Percentiles rank a stretch among this genome's conserved stretches.
phyloP scores from a whole-genome alignment of 2,113 vertebrate genomes.

The Rattus rattus region DNA sequence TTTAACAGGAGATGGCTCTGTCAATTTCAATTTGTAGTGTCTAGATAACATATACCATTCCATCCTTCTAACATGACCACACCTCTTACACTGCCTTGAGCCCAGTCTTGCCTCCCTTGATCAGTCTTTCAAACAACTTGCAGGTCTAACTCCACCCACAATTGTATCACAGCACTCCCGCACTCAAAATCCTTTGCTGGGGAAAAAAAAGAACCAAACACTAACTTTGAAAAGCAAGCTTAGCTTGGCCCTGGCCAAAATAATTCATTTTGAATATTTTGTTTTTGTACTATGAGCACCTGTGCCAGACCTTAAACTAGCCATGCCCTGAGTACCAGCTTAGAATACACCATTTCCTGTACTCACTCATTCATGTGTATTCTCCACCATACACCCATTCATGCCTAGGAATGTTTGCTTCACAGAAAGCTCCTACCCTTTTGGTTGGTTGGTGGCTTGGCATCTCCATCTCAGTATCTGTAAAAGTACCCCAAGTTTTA shows the following conservation, averaged over 20 bases:
- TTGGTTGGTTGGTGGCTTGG: background rate
- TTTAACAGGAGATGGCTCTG: background rate
- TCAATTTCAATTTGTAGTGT: background rate
- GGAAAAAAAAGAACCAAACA: background rate
- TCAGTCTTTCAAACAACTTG: background rate
- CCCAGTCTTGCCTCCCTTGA: background rate
- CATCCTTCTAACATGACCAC: too few species aligned
- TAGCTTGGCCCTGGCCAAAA: background rate
- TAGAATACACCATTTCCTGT: background rate
- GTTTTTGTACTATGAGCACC: background rate
- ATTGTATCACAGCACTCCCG: background rate
- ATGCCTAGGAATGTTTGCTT: background rate
- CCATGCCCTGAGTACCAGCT: background rate
- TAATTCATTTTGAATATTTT: background rate
- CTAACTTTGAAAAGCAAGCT: conserved; percentile 34
- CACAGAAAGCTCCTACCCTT: background rate
- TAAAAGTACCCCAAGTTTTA: conserved; percentile 9
- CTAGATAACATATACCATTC: background rate
- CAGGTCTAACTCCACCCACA: background rate
- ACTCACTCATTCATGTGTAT: background rate
- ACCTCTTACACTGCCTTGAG: background rate
- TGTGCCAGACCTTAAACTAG: background rate
- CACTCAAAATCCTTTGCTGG: background rate
- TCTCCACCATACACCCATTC: too few species aligned
- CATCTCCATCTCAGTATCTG: background rate